These are phyloP conservation scores for Micromesistius poutassou DNA, from an alignment of 2,797 vertebrate genomes.

Conservation along the genomic window DNA sequence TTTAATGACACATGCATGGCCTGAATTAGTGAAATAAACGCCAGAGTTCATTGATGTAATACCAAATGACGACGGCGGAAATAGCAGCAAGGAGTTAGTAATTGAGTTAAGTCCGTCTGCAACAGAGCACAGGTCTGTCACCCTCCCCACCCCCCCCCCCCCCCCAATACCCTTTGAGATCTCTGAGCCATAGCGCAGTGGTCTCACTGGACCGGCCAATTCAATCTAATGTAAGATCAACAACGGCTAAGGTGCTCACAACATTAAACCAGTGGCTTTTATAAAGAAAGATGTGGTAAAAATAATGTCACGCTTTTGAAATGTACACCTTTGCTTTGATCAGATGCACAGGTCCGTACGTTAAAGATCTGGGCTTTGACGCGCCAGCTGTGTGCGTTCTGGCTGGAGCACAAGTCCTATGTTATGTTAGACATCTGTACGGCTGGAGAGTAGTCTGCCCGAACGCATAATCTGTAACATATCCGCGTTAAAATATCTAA, in stretches of 20 bases:
- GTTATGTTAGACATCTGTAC: neutral
- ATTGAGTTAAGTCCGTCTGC: constrained; percentile 70
- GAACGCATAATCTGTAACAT: neutral
- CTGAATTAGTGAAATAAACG: neutral
- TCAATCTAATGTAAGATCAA: constrained; percentile 34
- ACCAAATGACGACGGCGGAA: neutral
- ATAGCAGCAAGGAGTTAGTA: constrained; percentile 59
- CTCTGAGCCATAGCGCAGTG: constrained; percentile 59
- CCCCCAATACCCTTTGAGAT: too few species aligned
- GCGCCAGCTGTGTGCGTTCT: neutral
- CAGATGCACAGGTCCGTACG: neutral
- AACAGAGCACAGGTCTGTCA: constrained; percentile 72
- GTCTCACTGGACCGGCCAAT: constrained; percentile 57
- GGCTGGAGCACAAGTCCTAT: neutral
- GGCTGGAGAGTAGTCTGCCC: neutral
- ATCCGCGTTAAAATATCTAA: too few species aligned
- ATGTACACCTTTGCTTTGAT: constrained; percentile 1
- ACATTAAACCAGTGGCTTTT: neutral
- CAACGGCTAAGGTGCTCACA: constrained; percentile 17
- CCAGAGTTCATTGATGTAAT: neutral
- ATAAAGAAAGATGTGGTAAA: neutral
- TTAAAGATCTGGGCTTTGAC: neutral
- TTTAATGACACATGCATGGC: neutral
- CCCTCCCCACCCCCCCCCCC: constrained; percentile 51
- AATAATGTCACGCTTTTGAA: neutral